Base-by-base conservation (phyloP, 2,888 invertebrate genomes). In the Hofmannophila pseudospretella region DNA sequence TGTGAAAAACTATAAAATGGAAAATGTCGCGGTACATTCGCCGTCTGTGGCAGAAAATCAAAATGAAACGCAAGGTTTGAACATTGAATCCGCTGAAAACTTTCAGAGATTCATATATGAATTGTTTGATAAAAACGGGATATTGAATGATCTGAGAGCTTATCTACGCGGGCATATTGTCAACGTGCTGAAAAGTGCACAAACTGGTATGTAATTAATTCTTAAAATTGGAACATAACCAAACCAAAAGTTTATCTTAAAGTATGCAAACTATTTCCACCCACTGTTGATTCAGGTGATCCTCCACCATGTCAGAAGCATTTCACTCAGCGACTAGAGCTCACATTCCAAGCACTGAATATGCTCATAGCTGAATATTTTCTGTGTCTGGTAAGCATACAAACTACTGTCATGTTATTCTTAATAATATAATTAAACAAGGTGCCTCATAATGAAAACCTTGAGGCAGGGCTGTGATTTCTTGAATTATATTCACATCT, bases 301-400 rank as follows among this genome's bases (percentile, higher is more conserved):
- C 54, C 61, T 22, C 68, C 67, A n/a, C 30, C 62, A 25, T 76
- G 77, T 38, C 76, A 80, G 42, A 78, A 78, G 47, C 54, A 76
- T 42, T 77, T 79, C 36, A 71, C 70, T 1, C 77, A 88, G 43
- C 70, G 81, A 0, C 52, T 88, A 20, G 88, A 89, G 26, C 77
- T 88, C 1, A 76, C 79, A 32, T 74, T 76, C 44, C 90, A 91
- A 71, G 90, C 90, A n/a, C 50, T 90, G 8, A 90, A 90, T 61
- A 82, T 91, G 32, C 66, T 91, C 14, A 74, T 91, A 29, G 89
- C 89, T 5, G 91, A 91, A 64, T 90, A 89, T 69, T 73, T 91
- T 35, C 51, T 90, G 23, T 71, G 79, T 42, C 47, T 77, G 63
- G 88, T 88, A 53, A 70, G 65, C 50, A 25, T n/a, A n/a, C n/a